A percentile compares a stretch with the other conserved stretches of the same genome.
These are phyloP conservation scores for Ptychochromis oligacanthus DNA, from an alignment of 2,113 vertebrate genomes.

Conservation along the genomic window DNA sequence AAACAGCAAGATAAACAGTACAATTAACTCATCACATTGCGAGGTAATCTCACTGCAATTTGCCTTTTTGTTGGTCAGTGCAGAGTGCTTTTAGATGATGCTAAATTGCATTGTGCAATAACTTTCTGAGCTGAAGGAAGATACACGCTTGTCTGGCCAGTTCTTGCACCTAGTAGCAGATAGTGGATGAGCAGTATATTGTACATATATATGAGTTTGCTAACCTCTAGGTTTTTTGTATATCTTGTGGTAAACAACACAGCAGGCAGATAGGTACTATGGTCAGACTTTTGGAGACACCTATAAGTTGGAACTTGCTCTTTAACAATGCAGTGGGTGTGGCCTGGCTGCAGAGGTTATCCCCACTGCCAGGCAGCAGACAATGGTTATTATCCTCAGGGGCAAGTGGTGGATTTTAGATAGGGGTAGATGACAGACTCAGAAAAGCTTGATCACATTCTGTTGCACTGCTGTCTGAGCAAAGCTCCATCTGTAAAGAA, in stretches of 20 bases:
- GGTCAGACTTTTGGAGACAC: background rate
- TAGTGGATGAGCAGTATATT: background rate
- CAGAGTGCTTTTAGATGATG: background rate
- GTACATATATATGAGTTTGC: background rate
- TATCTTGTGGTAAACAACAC: background rate
- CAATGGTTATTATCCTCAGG: conserved; percentile 15
- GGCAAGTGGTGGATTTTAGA: conserved; percentile 37
- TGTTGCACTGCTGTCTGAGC: conserved; percentile 41
- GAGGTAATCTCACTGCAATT: background rate
- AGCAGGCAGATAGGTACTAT: background rate
- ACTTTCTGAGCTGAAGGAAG: background rate
- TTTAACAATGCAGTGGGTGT: conserved; percentile 2
- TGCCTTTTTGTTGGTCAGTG: background rate
- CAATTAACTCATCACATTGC: background rate
- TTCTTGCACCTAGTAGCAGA: background rate
- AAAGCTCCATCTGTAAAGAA: conserved; percentile 20
- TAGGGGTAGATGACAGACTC: conserved; percentile 18
- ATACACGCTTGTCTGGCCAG: rapidly evolving
- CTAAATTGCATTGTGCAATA: background rate
- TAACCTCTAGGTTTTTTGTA: background rate
- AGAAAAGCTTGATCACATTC: conserved; percentile 23
- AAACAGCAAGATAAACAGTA: background rate
- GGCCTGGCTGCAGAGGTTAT: conserved; percentile 6
- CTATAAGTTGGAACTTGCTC: conserved; percentile 4
- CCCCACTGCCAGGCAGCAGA: background rate